These are phyloP conservation scores for Synergus itoensis DNA, from an alignment of 2,888 invertebrate genomes.

Conservation along the genomic window DNA sequence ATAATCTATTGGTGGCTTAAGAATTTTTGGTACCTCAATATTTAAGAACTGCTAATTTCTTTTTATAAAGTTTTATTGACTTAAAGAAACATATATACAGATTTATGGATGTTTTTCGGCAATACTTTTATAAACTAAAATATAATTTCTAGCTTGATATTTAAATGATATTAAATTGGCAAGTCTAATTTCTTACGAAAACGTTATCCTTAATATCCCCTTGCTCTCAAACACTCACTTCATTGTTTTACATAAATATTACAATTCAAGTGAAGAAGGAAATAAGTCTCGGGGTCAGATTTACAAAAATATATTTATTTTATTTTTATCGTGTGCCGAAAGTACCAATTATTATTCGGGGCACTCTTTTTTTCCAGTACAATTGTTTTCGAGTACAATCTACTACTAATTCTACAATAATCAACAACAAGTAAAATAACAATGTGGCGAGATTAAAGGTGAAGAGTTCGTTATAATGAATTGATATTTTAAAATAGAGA, in stretches of 20 bases:
- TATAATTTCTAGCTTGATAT: background rate
- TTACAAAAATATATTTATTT: constrained; percentile 63
- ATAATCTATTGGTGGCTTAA: background rate
- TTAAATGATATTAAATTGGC: background rate
- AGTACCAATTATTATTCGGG: constrained; percentile 31
- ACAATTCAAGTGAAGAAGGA: background rate
- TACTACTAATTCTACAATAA: constrained; percentile 69
- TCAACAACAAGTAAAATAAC: constrained; percentile 75
- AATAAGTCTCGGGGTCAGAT: constrained; percentile 37
- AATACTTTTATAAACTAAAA: constrained; percentile 5
- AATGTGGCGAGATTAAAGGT: constrained; percentile 65
- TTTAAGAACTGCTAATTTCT: constrained; percentile 40
- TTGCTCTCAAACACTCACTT: background rate
- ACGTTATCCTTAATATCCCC: constrained; percentile 1
- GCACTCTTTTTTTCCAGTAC: constrained; percentile 46
- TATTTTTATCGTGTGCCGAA: constrained; percentile 42
- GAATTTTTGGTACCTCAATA: background rate
- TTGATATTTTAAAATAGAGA: too few species aligned
- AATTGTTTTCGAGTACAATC: constrained; percentile 54
- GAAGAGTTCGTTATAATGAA: constrained; percentile 45
- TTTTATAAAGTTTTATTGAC: constrained; percentile 43
- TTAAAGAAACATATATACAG: constrained; percentile 11
- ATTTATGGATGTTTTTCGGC: background rate
- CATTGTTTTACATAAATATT: background rate
- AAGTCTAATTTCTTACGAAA: background rate